Conservation (phyloP, 2,113 vertebrate species). For the Ancistrus triradiatus region DNA sequence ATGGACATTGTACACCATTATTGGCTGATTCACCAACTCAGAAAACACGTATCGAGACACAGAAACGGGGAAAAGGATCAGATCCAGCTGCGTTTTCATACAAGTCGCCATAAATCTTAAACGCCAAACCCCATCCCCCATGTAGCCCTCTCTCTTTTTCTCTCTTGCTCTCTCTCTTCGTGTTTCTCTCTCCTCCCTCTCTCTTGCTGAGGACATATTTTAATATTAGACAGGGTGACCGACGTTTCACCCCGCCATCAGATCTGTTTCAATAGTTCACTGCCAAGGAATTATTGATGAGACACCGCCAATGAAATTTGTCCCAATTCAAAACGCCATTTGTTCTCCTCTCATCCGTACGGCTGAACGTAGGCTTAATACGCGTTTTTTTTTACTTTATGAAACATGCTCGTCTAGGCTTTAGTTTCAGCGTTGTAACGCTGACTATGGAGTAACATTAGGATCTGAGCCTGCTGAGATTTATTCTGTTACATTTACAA, state of each 20-base stretch:
- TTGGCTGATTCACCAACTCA: not conserved
- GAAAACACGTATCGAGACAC: not conserved
- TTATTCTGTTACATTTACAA: no score
- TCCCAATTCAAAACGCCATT: constrained; percentile 84
- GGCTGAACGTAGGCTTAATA: constrained; percentile 47
- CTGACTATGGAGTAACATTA: not conserved
- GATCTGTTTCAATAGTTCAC: constrained; percentile 87
- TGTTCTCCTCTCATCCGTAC: constrained; percentile 81
- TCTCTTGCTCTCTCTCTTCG: constrained; percentile 62
- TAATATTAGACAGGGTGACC: constrained; percentile 87
- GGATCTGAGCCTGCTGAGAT: no score
- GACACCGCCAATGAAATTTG: constrained; percentile 85
- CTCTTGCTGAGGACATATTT: constrained; percentile 79
- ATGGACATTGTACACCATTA: no score
- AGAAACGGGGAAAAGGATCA: not conserved
- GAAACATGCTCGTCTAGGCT: not conserved
- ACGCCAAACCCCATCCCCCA: constrained; percentile 19
- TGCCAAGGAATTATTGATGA: constrained; percentile 88
- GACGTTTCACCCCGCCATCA: constrained; percentile 83
- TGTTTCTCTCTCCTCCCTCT: constrained; percentile 2
- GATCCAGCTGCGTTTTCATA: constrained; percentile 9
- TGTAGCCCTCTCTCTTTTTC: not conserved
- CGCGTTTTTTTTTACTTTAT: constrained; percentile 8
- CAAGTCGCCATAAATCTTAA: constrained; percentile 19
- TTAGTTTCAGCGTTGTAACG: constrained; percentile 60